These are phyloP conservation scores for Mesocentrotus franciscanus DNA, from an alignment of 53 echinoderm and acorn worm species.

Conservation along the genomic window DNA sequence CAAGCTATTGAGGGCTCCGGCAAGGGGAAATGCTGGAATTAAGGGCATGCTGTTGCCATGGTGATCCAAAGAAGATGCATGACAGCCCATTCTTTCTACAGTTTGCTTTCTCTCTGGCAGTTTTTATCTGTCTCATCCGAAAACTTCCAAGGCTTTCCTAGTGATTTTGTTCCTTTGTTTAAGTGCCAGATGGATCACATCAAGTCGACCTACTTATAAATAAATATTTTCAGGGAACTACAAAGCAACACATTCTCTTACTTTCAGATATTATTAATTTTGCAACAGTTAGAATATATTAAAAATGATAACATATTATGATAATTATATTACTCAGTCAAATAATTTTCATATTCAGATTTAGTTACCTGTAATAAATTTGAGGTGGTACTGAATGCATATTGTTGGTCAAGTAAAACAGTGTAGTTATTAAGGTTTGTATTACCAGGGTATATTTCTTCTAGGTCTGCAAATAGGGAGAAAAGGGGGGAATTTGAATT, in stretches of 20 bases:
- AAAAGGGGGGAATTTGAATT: too few relatives aligned
- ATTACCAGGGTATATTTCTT: too few relatives aligned
- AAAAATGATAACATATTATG: not conserved
- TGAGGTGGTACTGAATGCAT: too few relatives aligned
- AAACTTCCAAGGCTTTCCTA: not conserved
- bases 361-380: too few relatives aligned
- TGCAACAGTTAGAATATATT: not conserved
- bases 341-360: too few relatives aligned
- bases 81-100: conserved; percentile 22
- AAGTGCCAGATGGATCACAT: not conserved
- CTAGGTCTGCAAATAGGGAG: too few relatives aligned
- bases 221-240: not conserved
- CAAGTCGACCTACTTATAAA: not conserved
- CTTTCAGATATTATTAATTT: not conserved
- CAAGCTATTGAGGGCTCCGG: conserved; percentile 29
- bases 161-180: not conserved
- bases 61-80: conserved; percentile 30
- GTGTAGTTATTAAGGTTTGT: too few relatives aligned
- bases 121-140: not conserved
- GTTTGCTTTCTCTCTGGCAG: not conserved
- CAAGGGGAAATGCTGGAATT: conserved; percentile 56
- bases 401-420: too few relatives aligned
- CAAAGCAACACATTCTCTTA: not conserved
- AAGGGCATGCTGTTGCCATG: conserved; percentile 56
- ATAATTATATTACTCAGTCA: too few relatives aligned